Conservation (phyloP, 2,797 vertebrate genomes). For the Sebastes baramenuke region DNA sequence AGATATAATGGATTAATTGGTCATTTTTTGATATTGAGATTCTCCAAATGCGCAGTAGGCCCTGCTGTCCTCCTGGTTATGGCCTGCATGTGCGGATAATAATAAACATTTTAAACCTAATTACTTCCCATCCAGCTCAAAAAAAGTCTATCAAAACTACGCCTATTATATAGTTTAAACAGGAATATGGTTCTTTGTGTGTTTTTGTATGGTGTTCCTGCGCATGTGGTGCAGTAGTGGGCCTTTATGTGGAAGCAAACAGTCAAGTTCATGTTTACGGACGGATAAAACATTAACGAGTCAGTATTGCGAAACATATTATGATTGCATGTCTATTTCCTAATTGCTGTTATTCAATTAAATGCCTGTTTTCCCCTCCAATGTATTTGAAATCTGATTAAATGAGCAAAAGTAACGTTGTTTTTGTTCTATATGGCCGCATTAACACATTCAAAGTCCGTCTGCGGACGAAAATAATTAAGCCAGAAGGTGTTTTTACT, state of each 20-base stretch:
- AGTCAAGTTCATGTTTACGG: constrained; percentile 71
- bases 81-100: not conserved
- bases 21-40: not conserved
- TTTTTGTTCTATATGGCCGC: not conserved
- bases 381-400: constrained; percentile 14
- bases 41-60: constrained; percentile 24
- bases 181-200: constrained; percentile 7
- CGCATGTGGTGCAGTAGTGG: constrained; percentile 5
- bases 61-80: not conserved
- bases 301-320: constrained; percentile 13
- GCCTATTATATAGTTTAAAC: not conserved
- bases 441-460: constrained; percentile 15
- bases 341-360: constrained; percentile 36
- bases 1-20: not conserved
- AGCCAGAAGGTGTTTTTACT: not conserved
- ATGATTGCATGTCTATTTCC: constrained; percentile 54
- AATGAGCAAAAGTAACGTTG: not conserved
- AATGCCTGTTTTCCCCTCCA: constrained; percentile 7
- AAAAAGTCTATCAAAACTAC: not conserved
- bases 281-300: constrained; percentile 7
- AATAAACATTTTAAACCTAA: not conserved
- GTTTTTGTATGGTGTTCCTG: constrained; percentile 25
- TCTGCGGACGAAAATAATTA: not conserved
- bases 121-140: not conserved
- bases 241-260: constrained; percentile 30